Evolutionary conservation across 35 echinoderm and acorn worm species (phyloP), one percentile per base, ranked within the genome.

Genomic region (Heliocidaris erythrogramma): DNA sequence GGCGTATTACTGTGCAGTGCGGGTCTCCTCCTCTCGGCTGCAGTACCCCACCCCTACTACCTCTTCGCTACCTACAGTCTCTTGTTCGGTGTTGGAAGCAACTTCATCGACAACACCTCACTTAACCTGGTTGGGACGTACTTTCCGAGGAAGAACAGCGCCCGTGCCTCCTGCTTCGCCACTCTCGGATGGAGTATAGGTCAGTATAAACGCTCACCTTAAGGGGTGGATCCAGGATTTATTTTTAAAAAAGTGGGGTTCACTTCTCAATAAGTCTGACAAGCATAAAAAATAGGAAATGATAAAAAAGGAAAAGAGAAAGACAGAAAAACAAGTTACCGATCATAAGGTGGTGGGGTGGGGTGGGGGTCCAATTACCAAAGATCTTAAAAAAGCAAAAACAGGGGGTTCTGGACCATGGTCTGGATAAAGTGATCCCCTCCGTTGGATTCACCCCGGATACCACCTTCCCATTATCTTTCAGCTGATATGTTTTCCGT

Each of bases 151-250:
- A 99, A 99, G 90, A 99, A 99, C 94, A 99, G 98, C 65, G 98
- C 97, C 12, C 92, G 97, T 48, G 97, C 98, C 78, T 97, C 98
- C 21, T 99, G 98, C 86, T 99, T 99, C 93, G 98, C 98, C 16
- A 99, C 98, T 21, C 95, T 99, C 8, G 98, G 98, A 42, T 99
- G 98, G 98, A 99, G 98, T 47, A 94, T 99, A 78, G 98, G 98
- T 99, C 86, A 85, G 30, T 49, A 32, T 91, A 71, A 27, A 32
- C 69, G 69, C 1, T 84, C 69, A 84, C 69, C 69, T 29, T 29
- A 84, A 84, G 35, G 35, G 35, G 35, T 42, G 35, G 35, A 42
- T 42, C 35, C 35, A 42, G 35, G 35, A 42, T 1, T 42, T 94
- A 90, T 11, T 88, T 49, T 95, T 8, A 86, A 13, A 14, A 31